Evolutionary conservation across 2,113 vertebrate species (phyloP), one percentile per base, ranked within the genome.

Genomic region (Progne subis): DNA sequence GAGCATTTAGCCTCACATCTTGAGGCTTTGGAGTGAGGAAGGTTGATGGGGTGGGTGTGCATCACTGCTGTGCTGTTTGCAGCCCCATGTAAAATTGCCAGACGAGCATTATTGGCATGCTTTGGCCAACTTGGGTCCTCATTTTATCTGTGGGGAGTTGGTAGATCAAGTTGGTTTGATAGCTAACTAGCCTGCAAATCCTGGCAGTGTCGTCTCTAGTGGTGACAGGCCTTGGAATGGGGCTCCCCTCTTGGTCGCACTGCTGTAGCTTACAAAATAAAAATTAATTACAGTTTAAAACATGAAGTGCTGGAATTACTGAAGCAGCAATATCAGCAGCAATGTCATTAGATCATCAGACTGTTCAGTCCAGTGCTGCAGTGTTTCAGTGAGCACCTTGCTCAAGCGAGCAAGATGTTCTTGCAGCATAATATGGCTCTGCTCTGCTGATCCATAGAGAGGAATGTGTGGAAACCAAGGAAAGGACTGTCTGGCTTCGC

Each of bases 121-220:
- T 55, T 20, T 26, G 53, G 12, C 56, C 53, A 39, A 0, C 8
- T 29, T 84, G 13, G 8, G 1, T 29, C 2, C 8, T 7, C 5
- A 2, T 15, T 75, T 49, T 69, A 0, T 47, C 16, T 52, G 4
- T 50, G 25, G 17, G 23, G 29, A 39, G 5, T 18, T 53, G 31
- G 28, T 67, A 34, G 19, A n/a, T 81, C 8, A 75, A 19, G 20
- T 12, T 93, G 31, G 1, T 47, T 59, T 67, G 53, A 41, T 16
- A 82, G 25, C 8, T 55, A 37, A 37, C 26, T 20, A 59, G 18
- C 23, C 53, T 76, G 32, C 14, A 93, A 37, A 74, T 84, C 19
- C 34, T 75, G 46, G 11, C 6, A 14, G 11, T 57, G 61, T 59
- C 32, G 59, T 82, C 19, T 70, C 5, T 43, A 46, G 25, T 26